Evolutionary conservation across 2,113 vertebrate genomes (phyloP), one percentile per base, ranked within the genome.

Genomic region (Galeopterus variegatus): DNA sequence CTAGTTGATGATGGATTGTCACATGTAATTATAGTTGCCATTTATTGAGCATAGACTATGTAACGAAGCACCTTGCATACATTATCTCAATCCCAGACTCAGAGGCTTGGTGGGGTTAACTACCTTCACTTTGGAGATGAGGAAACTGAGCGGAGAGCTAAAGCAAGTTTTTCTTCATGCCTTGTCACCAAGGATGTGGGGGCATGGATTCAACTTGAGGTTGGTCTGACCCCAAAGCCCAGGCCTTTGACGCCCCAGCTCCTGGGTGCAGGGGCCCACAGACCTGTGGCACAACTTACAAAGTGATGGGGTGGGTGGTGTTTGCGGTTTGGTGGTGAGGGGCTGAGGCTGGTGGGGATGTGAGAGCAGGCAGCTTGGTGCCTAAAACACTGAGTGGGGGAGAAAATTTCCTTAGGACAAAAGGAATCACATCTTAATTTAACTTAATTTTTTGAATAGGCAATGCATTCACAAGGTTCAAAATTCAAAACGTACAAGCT

Each of bases 41-140:
- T 50, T 31, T 48, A 64, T 1, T 3, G 13, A 60, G 6, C n/a
- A 24, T 33, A 33, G 69, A 41, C 24, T n/a, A 1, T 2, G 4
- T 1, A 10, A 10, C 0, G 36, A 65, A 80, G 26, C 2, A 5
- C 31, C 1, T 64, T 9, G 3, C 0, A 2, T 31, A 10, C 48
- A 23, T 14, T 7, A 12, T 58, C 56, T 73, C 23, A 3, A 0
- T 21, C 48, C 58, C 50, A 65, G 82, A 64, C 11, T 54, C 23
- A 13, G 21, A 86, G 41, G 18, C 9, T 26, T 85, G 18, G 1
- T 70, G 65, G 28, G 24, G 10, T 52, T n/a, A 17, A 12, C 24
- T 4, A 0, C 19, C 81, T 90, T 11, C 31, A 18, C 36, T 58
- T 88, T 64, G 28, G 26, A 26, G n/a, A 26, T 0, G 5, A 65